Conservation (phyloP, 2,113 vertebrate genomes). For the Pomatostomus ruficeps region DNA sequence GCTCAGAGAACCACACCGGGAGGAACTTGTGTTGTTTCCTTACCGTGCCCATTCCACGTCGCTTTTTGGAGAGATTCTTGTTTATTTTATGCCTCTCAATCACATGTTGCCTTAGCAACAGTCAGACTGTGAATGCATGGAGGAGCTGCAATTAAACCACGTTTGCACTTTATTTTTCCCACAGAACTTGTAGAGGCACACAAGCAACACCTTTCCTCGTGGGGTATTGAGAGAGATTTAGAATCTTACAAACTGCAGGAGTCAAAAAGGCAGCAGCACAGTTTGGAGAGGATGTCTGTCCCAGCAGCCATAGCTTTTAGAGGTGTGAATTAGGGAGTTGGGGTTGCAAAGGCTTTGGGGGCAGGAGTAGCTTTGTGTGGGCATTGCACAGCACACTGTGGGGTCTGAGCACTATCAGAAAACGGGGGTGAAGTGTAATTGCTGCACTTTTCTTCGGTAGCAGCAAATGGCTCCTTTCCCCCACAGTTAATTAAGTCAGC, state of each 20-base stretch:
- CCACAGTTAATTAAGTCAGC: not conserved
- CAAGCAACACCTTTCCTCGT: not conserved
- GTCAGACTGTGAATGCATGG: slow-evolving; percentile 73
- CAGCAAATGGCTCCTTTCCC: not conserved
- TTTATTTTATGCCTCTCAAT: slow-evolving; percentile 60
- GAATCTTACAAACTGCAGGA: not conserved
- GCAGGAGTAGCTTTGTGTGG: not conserved
- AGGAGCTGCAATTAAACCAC: slow-evolving; percentile 65
- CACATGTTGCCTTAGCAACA: slow-evolving; percentile 75
- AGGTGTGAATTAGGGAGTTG: not conserved
- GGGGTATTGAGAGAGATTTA: not conserved
- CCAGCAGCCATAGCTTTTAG: fast-evolving
- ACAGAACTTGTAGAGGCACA: not conserved
- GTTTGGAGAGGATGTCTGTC: not conserved
- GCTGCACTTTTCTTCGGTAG: not conserved
- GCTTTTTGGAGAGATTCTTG: slow-evolving; percentile 55
- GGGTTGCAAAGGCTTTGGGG: not conserved
- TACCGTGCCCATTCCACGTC: not conserved
- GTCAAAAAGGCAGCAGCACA: not conserved
- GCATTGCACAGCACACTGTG: not conserved
- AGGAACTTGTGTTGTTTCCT: not conserved
- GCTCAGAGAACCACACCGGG: not conserved
- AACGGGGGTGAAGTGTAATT: not conserved
- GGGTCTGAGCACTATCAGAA: not conserved
- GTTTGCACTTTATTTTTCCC: not conserved